phyloP scores from a whole-genome alignment of 2,113 vertebrate species.

The Nycticorax nycticorax region DNA sequence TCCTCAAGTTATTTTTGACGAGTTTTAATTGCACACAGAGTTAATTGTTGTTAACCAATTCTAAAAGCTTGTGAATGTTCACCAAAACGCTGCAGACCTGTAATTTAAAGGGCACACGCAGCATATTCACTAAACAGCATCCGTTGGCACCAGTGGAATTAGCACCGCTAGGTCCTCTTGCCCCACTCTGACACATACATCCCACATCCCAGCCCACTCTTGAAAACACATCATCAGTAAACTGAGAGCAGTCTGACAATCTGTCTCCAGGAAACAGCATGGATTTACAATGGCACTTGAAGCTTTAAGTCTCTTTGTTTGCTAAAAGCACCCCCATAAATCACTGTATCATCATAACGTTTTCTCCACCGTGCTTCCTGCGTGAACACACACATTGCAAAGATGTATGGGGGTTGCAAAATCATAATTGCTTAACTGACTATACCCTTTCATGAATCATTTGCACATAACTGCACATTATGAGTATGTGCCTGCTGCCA shows the following conservation, averaged over 20 bases:
- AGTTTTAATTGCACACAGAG: not conserved
- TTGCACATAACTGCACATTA: not conserved
- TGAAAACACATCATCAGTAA: not conserved
- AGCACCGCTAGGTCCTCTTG: not conserved
- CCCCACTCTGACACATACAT: not conserved
- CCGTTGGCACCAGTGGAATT: not conserved
- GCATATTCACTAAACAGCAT: not conserved
- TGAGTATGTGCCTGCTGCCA: not conserved
- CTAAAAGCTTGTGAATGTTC: not conserved
- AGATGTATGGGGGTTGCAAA: not conserved
- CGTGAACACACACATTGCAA: not conserved
- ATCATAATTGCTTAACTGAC: not conserved
- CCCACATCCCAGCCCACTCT: not conserved
- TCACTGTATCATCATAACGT: not conserved
- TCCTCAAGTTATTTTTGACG: not conserved
- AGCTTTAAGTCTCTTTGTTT: not conserved
- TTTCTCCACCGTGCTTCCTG: not conserved
- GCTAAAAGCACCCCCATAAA: not conserved
- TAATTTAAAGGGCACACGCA: not conserved
- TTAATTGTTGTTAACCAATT: not conserved
- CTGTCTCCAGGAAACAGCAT: not conserved
- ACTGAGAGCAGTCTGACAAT: not conserved
- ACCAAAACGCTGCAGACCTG: not conserved
- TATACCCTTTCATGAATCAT: not conserved
- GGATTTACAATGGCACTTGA: not conserved